Conservation (phyloP, 2,797 vertebrate species). For the Dryobates pubescens region DNA sequence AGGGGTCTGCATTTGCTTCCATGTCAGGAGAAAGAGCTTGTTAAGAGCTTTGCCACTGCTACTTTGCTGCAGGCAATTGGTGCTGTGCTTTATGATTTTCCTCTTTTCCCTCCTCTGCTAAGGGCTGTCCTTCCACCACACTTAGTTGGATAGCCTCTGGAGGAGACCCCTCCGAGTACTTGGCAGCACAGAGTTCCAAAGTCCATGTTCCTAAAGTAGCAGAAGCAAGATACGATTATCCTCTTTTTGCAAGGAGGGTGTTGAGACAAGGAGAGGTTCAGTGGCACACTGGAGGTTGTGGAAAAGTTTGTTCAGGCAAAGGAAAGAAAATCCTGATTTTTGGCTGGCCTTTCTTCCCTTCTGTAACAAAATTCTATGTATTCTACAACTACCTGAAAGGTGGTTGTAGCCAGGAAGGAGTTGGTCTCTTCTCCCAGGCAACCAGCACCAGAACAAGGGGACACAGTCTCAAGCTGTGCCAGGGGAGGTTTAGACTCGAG, state of each 20-base stretch:
- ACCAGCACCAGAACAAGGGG: too few relatives aligned
- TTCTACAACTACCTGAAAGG: too few relatives aligned
- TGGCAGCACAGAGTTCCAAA: not conserved
- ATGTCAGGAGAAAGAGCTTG: not conserved
- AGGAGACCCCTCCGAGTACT: not conserved
- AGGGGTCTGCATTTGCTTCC: not conserved
- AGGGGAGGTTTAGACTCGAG: too few relatives aligned
- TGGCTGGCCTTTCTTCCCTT: not conserved
- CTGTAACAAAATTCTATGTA: too few relatives aligned
- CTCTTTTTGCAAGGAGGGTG: not conserved
- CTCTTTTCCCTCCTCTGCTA: not conserved
- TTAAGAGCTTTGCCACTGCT: slow-evolving; percentile 17
- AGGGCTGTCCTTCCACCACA: not conserved
- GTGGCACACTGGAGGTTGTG: not conserved
- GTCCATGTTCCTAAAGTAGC: not conserved
- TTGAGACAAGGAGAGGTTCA: not conserved
- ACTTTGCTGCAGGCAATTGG: not conserved
- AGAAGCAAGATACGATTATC: not conserved
- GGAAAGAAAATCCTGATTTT: not conserved
- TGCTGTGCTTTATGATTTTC: not conserved
- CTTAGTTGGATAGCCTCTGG: not conserved
- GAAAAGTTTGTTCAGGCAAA: not conserved
- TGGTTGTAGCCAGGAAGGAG: too few relatives aligned
- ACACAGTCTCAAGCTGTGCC: too few relatives aligned
- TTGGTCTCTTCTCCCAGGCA: too few relatives aligned